Evolutionary conservation across 2,797 vertebrate genomes (phyloP).

Genomic region (Intellagama lesueurii): DNA sequence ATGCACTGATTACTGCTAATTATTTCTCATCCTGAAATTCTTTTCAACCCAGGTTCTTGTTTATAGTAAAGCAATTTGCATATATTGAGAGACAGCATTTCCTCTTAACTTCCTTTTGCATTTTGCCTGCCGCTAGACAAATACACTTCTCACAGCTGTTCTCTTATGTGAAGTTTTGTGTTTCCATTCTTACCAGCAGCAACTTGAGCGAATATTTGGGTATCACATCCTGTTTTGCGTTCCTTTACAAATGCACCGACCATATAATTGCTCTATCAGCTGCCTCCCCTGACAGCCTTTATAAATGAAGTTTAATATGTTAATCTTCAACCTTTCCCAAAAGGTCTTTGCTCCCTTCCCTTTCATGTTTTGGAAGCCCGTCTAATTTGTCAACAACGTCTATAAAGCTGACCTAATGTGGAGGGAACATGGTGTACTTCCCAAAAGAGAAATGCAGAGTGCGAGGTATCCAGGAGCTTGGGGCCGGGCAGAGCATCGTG

Average conservation of each 20-base stretch:
- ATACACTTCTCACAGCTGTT: background rate
- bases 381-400: background rate
- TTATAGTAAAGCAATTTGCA: background rate
- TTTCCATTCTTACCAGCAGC: background rate
- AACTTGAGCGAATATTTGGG: background rate
- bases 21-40: too few relatives aligned
- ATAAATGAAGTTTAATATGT: background rate
- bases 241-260: background rate
- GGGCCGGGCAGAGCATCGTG: background rate
- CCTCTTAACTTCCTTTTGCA: background rate
- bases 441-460: slow-evolving; percentile 23
- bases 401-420: slow-evolving; percentile 22
- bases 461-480: background rate
- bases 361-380: slow-evolving; percentile 17
- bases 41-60: background rate
- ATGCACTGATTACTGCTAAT: background rate
- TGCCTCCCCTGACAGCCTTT: background rate
- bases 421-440: slow-evolving; percentile 27
- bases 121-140: background rate
- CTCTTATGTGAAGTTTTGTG: background rate
- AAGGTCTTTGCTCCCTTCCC: background rate
- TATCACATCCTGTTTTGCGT: background rate
- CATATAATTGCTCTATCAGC: background rate
- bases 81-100: background rate
- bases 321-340: background rate